Base-by-base conservation (phyloP, 2,797 vertebrate genomes). In the Syndactyla subalaris region DNA sequence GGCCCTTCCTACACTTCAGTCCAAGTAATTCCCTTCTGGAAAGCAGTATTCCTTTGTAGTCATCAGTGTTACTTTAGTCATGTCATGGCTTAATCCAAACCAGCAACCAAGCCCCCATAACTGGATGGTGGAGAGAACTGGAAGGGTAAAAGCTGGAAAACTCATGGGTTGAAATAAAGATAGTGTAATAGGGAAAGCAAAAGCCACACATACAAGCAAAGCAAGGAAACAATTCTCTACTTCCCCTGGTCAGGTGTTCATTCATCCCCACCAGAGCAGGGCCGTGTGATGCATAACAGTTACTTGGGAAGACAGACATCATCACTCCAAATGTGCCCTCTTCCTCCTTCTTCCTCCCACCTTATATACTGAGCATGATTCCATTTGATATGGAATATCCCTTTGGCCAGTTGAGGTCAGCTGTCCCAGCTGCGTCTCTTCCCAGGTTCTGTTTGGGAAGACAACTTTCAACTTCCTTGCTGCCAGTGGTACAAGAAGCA, bases 221-320 rank as follows among this genome's bases (percentile, higher is more conserved):
- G 49, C 36, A 65, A 52, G 38, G 22, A 71, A 39, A 36, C 52
- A 34, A 52, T 71, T 78, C 26, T 52, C 14, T 72, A 4, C 30
- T 89, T 78, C 30, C 30, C 15, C 0, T 14, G 18, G 22, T 15
- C 66, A 23, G 5, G 18, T 65, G 29, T 51, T 71, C 8, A 11
- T 39, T 24, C 8, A 9, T 26, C 24, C 34, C n/a, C 21, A 20
- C 30, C 30, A 65, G 26, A 77, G 18, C 34, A 27, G 38, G 7
- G 2, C 38, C 63, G 22, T 8, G 17, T 46, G 7, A 19, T 4
- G 0, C n/a, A 12, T 65, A 14, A 34, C 0, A 0, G 38, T 58
- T 34, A 51, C 29, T 46, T 52, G 51, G 9, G 30, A 39, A 41
- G n/a, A 34, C 38, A 66, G 46, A 7, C 10, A 10, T 15, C 24